These are phyloP conservation scores for Ctenodactylus gundi DNA, from an alignment of 2,113 vertebrate genomes.

Conservation along the genomic window DNA sequence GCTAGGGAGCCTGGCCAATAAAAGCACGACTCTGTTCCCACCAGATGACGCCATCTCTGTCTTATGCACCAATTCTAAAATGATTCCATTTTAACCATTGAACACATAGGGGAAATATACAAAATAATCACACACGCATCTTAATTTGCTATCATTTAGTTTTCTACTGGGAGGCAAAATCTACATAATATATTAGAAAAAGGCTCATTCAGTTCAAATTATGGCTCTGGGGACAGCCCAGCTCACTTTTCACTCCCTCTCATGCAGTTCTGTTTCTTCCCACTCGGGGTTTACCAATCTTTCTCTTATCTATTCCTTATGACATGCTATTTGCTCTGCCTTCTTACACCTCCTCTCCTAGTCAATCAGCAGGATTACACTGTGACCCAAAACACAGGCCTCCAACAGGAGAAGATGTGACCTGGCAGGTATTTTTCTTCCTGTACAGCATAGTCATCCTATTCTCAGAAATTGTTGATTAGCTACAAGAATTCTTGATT, in stretches of 20 bases:
- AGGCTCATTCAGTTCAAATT: constrained; percentile 41
- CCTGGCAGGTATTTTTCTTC: not conserved
- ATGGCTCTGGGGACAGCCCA: not conserved
- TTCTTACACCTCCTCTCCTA: not conserved
- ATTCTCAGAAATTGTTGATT: not conserved
- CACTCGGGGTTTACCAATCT: not conserved
- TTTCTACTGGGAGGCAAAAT: not conserved
- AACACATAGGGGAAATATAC: not conserved
- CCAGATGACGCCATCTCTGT: not conserved
- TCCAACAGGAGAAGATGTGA: not conserved
- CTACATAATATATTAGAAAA: not conserved
- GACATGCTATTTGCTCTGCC: constrained; percentile 59
- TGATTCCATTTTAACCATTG: not conserved
- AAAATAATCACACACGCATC: not conserved
- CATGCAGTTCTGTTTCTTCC: not conserved
- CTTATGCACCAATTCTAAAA: not conserved
- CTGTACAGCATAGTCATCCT: not conserved
- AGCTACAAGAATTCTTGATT: not conserved
- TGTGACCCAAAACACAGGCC: constrained; percentile 53
- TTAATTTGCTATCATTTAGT: constrained; percentile 1
- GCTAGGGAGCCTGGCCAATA: not conserved
- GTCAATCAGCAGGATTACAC: not conserved
- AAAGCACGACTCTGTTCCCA: not conserved
- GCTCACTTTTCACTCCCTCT: constrained; percentile 2
- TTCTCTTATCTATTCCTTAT: constrained; percentile 50